phyloP scores from a whole-genome alignment of 2,888 invertebrate species.

The Drosophila affinis region DNA sequence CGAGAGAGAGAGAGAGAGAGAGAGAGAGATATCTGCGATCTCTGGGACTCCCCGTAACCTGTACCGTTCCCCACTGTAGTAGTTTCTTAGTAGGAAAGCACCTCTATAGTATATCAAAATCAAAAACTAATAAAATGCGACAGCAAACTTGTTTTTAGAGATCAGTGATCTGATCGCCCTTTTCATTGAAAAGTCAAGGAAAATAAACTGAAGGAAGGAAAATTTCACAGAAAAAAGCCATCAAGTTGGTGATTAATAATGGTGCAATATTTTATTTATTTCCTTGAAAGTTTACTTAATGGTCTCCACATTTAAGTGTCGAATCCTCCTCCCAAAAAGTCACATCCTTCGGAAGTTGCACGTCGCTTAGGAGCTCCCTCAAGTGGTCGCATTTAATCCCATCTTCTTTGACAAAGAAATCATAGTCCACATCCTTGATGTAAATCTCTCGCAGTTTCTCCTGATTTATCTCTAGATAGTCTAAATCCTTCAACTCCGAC shows the following conservation, averaged over 20 bases:
- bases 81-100: constrained; percentile 36
- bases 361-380: constrained; percentile 27
- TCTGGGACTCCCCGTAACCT: background rate
- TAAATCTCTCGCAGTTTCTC: constrained; percentile 48
- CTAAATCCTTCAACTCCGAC: constrained; percentile 41
- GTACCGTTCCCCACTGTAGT: constrained; percentile 17
- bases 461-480: constrained; percentile 47
- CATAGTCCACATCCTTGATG: constrained; percentile 48
- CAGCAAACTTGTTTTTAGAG: constrained; percentile 54
- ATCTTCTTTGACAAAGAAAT: constrained; percentile 20
- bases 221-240: no score
- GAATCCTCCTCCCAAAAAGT: constrained; percentile 34
- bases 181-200: no score
- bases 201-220: no score
- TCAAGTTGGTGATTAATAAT: background rate
- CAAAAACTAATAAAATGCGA: constrained; percentile 29
- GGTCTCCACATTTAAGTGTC: constrained; percentile 20
- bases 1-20: background rate
- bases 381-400: constrained; percentile 45
- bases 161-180: no score
- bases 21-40: background rate
- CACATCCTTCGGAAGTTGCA: constrained; percentile 30
- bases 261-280: no score
- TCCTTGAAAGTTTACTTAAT: background rate
- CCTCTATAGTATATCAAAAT: constrained; percentile 38